Conservation (phyloP, 2,888 invertebrate genomes). For the Dasypogon diadema region DNA sequence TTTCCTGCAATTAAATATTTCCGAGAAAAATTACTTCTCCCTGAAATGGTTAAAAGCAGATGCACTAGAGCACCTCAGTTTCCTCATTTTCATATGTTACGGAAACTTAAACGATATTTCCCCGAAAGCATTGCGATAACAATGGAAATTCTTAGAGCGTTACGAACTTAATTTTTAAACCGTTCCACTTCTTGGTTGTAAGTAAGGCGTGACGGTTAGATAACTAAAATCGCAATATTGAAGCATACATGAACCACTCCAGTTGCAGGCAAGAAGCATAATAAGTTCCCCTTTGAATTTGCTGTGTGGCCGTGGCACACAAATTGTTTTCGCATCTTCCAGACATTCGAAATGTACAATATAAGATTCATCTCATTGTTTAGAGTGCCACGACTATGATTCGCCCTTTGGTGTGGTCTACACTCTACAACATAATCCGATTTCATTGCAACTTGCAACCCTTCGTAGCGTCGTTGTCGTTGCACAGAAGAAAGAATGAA, state of each 20-base stretch:
- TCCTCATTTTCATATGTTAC: slow-evolving; percentile 5
- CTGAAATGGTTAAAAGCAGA: no score
- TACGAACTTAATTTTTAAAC: slow-evolving; percentile 28
- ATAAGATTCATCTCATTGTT: not conserved
- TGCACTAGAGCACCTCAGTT: not conserved
- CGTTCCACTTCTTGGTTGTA: slow-evolving; percentile 27
- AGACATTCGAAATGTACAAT: not conserved
- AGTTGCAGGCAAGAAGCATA: not conserved
- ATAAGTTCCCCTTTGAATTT: not conserved
- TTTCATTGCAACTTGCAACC: not conserved
- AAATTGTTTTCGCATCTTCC: no score
- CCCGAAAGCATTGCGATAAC: not conserved
- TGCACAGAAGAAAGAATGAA: not conserved
- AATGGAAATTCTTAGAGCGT: slow-evolving; percentile 28
- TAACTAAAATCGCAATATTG: slow-evolving; percentile 30
- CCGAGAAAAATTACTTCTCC: no score
- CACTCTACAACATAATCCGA: slow-evolving; percentile 11
- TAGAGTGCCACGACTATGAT: not conserved
- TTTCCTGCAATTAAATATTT: no score
- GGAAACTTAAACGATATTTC: not conserved
- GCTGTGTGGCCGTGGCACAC: no score
- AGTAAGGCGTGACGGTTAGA: slow-evolving; percentile 40
- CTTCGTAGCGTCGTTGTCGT: not conserved
- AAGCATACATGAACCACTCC: no score
- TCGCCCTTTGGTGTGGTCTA: not conserved